A percentile compares a stretch with the other conserved stretches of the same genome.
phyloP scores from a whole-genome alignment of 2,797 vertebrate genomes.

The Garrulus glandarius region DNA sequence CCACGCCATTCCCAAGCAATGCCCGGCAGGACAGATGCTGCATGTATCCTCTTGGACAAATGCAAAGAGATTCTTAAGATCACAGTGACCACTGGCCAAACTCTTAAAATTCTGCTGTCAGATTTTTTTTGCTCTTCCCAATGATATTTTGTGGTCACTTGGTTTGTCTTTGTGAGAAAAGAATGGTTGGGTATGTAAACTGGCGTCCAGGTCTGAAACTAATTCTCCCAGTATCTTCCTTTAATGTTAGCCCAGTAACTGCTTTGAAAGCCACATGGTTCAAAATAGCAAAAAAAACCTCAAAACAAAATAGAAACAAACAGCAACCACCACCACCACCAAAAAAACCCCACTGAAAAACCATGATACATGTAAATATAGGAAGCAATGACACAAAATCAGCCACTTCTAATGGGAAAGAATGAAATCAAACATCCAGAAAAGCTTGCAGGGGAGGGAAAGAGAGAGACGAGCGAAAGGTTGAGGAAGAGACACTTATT shows the following conservation, averaged over 20 bases:
- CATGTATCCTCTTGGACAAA: background rate
- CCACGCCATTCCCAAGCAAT: background rate
- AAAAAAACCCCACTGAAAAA: conserved; percentile 47
- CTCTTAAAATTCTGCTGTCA: background rate
- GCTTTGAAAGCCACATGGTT: conserved; percentile 68
- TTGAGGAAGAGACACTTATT: conserved; percentile 59
- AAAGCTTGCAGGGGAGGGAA: conserved; percentile 21
- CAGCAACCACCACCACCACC: conserved; percentile 9
- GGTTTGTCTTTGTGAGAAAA: background rate
- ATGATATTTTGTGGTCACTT: background rate
- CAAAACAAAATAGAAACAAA: conserved; percentile 56
- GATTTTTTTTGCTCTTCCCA: background rate
- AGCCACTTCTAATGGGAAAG: conserved; percentile 59
- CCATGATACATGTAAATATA: conserved; percentile 56
- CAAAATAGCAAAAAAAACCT: conserved; percentile 51
- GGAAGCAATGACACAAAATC: conserved; percentile 63
- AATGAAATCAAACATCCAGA: conserved; percentile 64
- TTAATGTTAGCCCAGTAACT: conserved; percentile 69
- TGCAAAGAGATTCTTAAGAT: background rate
- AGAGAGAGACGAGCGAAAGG: background rate
- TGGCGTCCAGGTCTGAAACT: conserved; percentile 63
- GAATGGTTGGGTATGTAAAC: background rate
- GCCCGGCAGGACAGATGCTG: background rate
- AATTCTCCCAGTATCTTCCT: conserved; percentile 66
- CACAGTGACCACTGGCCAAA: background rate